phyloP scores from a whole-genome alignment of 2,888 invertebrate species.

The Empis livida region DNA sequence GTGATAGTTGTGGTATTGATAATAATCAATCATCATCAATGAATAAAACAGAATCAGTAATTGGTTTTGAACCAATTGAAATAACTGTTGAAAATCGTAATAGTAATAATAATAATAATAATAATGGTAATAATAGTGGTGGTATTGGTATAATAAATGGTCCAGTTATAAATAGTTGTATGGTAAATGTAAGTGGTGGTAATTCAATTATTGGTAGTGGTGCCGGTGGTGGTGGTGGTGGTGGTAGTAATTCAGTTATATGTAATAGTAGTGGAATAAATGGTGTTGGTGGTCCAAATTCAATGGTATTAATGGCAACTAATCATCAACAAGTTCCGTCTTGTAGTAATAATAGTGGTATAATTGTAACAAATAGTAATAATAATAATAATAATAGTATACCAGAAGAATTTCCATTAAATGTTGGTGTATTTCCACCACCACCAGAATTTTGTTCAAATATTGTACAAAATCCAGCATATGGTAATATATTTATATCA shows the following conservation, averaged over 20 bases:
- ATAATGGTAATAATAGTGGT: constrained; percentile 8
- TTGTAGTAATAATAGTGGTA: not conserved
- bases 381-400: constrained; percentile 15
- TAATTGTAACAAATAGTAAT: not conserved
- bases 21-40: constrained; percentile 46
- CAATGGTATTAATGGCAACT: not conserved
- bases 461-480: constrained; percentile 32
- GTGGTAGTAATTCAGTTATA: constrained; percentile 8
- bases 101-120: constrained; percentile 15
- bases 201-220: constrained; percentile 6
- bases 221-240: no score
- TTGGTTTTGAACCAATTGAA: constrained; percentile 47
- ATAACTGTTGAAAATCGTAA: constrained; percentile 44
- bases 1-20: constrained; percentile 46
- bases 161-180: not conserved
- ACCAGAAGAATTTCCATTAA: constrained; percentile 37
- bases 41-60: constrained; percentile 37
- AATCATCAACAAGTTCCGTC: not conserved
- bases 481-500: constrained; percentile 68
- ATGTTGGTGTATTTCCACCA: constrained; percentile 39
- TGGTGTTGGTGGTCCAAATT: constrained; percentile 12
- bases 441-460: constrained; percentile 45
- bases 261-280: constrained; percentile 18
- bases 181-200: not conserved
- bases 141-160: constrained; percentile 13